Percentiles rank a stretch among this genome's conserved stretches.
phyloP scores from a whole-genome alignment of 2,113 vertebrate species.

The Mohoua ochrocephala region DNA sequence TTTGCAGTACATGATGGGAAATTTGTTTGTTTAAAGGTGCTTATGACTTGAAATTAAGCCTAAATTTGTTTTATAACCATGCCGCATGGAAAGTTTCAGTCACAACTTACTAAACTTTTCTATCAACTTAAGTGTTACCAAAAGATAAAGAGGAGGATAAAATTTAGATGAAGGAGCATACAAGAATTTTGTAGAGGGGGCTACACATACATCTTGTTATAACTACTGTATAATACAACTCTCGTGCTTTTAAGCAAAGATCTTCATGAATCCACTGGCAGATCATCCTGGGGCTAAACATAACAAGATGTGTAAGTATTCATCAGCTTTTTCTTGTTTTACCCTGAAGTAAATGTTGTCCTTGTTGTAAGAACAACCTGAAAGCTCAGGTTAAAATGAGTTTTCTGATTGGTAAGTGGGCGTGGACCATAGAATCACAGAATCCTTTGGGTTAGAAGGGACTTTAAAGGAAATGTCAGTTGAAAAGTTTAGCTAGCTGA shows the following conservation, averaged over 20 bases:
- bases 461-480: neutral
- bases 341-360: neutral
- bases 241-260: neutral
- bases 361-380: neutral
- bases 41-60: neutral
- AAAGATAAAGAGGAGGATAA: neutral
- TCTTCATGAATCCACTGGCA: neutral
- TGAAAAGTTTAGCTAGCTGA: neutral
- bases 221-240: neutral
- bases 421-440: neutral
- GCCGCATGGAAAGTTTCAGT: neutral
- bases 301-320: neutral
- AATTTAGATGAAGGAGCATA: neutral
- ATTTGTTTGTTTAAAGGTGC: neutral
- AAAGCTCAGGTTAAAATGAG: neutral
- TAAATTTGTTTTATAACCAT: neutral
- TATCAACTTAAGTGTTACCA: neutral
- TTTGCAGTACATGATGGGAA: neutral
- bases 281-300: neutral
- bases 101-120: neutral
- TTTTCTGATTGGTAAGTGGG: neutral
- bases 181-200: neutral
- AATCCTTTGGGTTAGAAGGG: neutral
- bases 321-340: neutral
- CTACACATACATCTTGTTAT: neutral